Percentiles rank a stretch among this genome's conserved stretches.
phyloP scores from a whole-genome alignment of 2,888 invertebrate genomes.

The Heliconius sara region DNA sequence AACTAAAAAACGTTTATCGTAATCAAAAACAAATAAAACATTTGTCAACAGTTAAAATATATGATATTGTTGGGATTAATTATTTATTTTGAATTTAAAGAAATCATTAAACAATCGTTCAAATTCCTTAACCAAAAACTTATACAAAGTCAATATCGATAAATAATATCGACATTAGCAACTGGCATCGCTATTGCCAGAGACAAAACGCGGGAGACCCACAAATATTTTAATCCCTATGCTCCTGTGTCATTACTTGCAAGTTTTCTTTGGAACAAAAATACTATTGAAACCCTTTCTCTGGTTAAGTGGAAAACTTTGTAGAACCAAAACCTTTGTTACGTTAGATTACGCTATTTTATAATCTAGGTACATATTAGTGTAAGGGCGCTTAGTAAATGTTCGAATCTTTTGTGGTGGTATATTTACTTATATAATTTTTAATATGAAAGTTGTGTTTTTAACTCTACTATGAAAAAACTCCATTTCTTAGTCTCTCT shows the following conservation, averaged over 20 bases:
- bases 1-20: no score
- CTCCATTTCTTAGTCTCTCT: no score
- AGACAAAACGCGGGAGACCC: slow-evolving; percentile 53
- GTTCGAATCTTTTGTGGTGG: neutral
- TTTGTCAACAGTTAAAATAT: no score
- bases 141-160: neutral
- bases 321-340: slow-evolving; percentile 23
- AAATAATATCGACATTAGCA: slow-evolving; percentile 30
- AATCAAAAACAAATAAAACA: no score
- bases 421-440: no score
- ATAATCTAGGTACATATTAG: neutral
- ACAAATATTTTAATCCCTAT: slow-evolving; percentile 59
- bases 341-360: slow-evolving; percentile 6
- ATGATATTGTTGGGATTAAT: no score
- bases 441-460: no score
- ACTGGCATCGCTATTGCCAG: slow-evolving; percentile 38
- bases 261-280: slow-evolving; percentile 54
- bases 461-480: no score
- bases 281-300: slow-evolving; percentile 37
- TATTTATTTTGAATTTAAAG: no score
- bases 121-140: no score
- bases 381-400: neutral
- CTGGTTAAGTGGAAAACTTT: slow-evolving; percentile 35
- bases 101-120: no score
- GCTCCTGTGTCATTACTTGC: slow-evolving; percentile 57